phyloP scores from a whole-genome alignment of 2,113 vertebrate genomes.

The Monarcha castaneiventris region DNA sequence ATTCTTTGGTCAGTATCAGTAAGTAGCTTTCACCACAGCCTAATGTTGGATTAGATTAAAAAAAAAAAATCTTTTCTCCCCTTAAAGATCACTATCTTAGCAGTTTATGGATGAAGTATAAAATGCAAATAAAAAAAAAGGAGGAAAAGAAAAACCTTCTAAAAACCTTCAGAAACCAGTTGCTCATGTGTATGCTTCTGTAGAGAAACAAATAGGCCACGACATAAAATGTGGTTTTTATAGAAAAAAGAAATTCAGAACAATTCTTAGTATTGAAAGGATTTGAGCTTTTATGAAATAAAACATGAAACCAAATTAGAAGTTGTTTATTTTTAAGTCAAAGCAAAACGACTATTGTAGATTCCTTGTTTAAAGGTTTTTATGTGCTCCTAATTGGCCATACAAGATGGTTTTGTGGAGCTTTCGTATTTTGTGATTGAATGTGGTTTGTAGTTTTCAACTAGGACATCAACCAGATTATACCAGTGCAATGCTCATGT shows the following conservation, averaged over 20 bases:
- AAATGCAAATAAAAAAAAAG: not conserved
- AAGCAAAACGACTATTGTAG: not conserved
- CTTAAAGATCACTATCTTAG: not conserved
- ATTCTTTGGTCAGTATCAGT: not conserved
- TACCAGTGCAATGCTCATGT: not conserved
- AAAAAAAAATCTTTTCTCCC: accelerated
- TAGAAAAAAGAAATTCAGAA: not conserved
- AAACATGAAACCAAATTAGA: not conserved
- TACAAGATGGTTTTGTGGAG: not conserved
- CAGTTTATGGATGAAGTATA: not conserved
- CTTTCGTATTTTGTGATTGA: not conserved
- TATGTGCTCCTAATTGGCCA: not conserved
- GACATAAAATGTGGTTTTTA: not conserved
- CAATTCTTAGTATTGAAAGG: not conserved
- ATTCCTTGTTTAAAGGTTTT: not conserved
- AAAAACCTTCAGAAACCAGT: not conserved
- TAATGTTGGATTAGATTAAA: not conserved
- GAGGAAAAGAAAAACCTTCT: not conserved
- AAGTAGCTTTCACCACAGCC: not conserved
- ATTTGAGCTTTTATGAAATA: not conserved
- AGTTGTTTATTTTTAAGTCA: not conserved
- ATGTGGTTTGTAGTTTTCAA: not conserved
- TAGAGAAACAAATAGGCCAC: not conserved
- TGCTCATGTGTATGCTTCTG: not conserved
- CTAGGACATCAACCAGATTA: not conserved